A percentile compares a stretch with the other conserved stretches of the same genome.
Evolutionary conservation across 2,113 vertebrate genomes (phyloP).

Genomic region (Lonchura striata): DNA sequence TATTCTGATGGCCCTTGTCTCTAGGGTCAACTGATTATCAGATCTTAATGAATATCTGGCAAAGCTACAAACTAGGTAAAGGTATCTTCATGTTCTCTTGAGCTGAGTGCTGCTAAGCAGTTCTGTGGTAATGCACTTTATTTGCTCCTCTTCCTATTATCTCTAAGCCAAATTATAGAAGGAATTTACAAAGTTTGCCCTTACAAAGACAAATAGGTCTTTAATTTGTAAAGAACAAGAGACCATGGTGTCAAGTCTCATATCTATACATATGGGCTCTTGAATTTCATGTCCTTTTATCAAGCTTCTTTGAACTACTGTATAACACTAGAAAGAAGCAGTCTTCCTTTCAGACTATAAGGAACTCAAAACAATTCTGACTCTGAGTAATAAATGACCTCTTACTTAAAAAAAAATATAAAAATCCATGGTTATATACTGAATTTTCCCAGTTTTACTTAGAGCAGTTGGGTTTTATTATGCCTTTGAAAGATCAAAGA

Average conservation of each 20-base stretch:
- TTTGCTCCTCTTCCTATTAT: background rate
- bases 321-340: background rate
- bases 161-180: background rate
- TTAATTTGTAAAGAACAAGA: background rate
- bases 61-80: background rate
- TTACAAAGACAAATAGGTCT: slow-evolving; percentile 14
- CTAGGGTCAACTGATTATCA: background rate
- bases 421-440: background rate
- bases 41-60: slow-evolving; percentile 5
- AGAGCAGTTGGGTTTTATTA: background rate
- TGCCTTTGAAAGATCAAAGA: slow-evolving; percentile 11
- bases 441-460: slow-evolving; percentile 11
- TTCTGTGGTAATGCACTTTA: background rate
- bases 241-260: background rate
- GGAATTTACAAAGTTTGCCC: background rate
- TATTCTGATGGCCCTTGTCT: background rate
- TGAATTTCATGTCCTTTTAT: background rate
- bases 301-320: background rate
- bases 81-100: background rate
- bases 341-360: background rate
- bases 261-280: background rate
- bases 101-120: background rate
- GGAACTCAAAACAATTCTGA: background rate
- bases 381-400: background rate
- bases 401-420: background rate